Evolutionary conservation across 2,797 vertebrate genomes (phyloP).

Genomic region (Masticophis lateralis): DNA sequence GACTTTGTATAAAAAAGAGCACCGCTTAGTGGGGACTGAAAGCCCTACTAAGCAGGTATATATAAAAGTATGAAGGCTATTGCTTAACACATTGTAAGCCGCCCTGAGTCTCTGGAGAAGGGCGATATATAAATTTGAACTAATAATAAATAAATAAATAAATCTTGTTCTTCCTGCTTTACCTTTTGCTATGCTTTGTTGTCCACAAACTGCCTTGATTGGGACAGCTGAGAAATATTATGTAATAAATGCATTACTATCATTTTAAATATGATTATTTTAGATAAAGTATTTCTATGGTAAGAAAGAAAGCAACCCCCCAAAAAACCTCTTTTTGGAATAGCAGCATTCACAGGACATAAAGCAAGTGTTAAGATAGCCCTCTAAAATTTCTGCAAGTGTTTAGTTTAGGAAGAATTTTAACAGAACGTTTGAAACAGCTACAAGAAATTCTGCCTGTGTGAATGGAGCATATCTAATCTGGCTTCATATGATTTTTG

Average conservation of each 20-base stretch:
- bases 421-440: not conserved
- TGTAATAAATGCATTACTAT: not conserved
- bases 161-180: not conserved
- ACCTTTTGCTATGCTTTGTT: not conserved
- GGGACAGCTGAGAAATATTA: not conserved
- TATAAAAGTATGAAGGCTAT: too few relatives aligned
- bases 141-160: too few relatives aligned
- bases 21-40: too few relatives aligned
- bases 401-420: not conserved
- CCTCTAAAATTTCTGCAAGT: not conserved
- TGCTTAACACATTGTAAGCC: too few relatives aligned
- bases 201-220: not conserved
- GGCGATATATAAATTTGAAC: too few relatives aligned
- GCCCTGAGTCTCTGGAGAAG: too few relatives aligned
- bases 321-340: not conserved
- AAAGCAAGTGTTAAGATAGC: not conserved
- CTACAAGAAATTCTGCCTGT: not conserved
- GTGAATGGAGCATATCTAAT: not conserved
- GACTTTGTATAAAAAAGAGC: too few relatives aligned
- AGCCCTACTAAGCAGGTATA: too few relatives aligned
- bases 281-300: not conserved
- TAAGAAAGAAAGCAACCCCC: not conserved
- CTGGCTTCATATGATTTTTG: not conserved
- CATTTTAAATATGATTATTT: slow-evolving; percentile 28
- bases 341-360: not conserved